phyloP scores from a whole-genome alignment of 1,140 invertebrate genomes.

The Lethrus apterus region DNA sequence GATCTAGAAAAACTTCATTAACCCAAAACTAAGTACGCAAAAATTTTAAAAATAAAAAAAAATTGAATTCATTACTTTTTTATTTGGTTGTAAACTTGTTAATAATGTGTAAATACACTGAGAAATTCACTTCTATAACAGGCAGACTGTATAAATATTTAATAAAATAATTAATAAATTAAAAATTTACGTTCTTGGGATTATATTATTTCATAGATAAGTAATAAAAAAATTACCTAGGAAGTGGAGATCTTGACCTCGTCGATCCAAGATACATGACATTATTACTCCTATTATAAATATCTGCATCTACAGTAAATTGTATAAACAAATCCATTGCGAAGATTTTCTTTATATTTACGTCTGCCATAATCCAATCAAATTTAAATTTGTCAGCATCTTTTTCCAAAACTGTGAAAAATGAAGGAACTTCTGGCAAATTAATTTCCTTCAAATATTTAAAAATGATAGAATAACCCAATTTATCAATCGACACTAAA shows the following conservation, averaged over 20 bases:
- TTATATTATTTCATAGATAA: neutral
- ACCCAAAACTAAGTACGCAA: too few species aligned
- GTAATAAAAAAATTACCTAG: constrained; percentile 46
- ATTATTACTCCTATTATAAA: constrained; percentile 55
- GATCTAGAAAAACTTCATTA: too few species aligned
- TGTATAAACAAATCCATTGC: constrained; percentile 61
- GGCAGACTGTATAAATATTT: neutral
- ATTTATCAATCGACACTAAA: constrained; percentile 51
- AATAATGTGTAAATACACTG: neutral
- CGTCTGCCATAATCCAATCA: constrained; percentile 55
- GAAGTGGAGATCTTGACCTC: constrained; percentile 52
- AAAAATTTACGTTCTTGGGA: neutral
- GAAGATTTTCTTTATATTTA: constrained; percentile 53
- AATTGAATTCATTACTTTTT: too few species aligned
- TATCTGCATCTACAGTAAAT: constrained; percentile 58
- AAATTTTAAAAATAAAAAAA: too few species aligned
- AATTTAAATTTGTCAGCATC: constrained; percentile 42
- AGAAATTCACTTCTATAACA: constrained; percentile 1
- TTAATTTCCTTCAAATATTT: constrained; percentile 49
- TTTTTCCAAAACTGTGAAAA: constrained; percentile 45
- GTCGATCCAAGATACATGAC: constrained; percentile 57
- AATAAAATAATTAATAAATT: constrained; percentile 2
- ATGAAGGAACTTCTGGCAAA: constrained; percentile 51
- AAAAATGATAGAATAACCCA: constrained; percentile 52
- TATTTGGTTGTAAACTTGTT: too few species aligned